These are phyloP conservation scores for Tamandua tetradactyla DNA, from an alignment of 2,797 vertebrate genomes.

Conservation along the genomic window DNA sequence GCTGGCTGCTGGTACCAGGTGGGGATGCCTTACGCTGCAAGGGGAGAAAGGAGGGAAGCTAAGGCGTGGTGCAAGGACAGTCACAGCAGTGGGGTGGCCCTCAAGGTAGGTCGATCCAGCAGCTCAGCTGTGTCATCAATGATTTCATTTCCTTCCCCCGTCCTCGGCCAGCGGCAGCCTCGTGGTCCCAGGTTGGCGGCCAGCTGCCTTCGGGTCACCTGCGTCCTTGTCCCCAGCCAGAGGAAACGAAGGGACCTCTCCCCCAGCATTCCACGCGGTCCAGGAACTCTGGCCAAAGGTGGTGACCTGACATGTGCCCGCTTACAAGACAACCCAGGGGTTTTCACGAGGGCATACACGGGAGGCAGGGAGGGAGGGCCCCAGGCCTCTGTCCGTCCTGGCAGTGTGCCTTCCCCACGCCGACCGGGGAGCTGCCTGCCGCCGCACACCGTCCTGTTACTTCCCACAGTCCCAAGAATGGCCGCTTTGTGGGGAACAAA, in stretches of 20 bases:
- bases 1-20: not conserved
- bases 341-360: not conserved
- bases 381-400: not conserved
- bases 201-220: rapidly evolving
- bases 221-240: not conserved
- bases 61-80: not conserved
- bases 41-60: not conserved
- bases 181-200: not conserved
- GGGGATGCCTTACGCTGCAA: not conserved
- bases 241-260: no score
- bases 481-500: not conserved
- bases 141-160: not conserved
- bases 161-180: not conserved
- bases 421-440: not conserved
- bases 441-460: not conserved
- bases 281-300: not conserved
- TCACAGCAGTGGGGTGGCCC: not conserved
- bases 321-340: not conserved
- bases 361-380: not conserved
- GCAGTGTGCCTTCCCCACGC: not conserved
- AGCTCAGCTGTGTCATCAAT: no score
- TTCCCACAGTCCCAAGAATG: not conserved
- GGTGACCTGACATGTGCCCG: not conserved
- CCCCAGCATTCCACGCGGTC: not conserved
- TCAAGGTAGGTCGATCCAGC: not conserved